phyloP scores from a whole-genome alignment of 2,797 vertebrate species.

The Sciurus vulgaris region DNA sequence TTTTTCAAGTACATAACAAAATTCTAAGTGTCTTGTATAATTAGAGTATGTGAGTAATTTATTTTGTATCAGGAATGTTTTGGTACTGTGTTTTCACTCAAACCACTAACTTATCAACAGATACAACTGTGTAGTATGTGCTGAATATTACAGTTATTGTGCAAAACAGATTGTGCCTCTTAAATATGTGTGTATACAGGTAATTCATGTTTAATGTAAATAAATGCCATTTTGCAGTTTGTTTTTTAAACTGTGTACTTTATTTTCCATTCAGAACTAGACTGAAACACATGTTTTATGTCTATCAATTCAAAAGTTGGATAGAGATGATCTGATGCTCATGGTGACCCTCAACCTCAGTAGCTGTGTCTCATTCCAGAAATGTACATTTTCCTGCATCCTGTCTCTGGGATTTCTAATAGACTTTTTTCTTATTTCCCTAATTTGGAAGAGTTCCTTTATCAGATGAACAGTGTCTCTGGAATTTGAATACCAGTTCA shows the following conservation, averaged over 20 bases:
- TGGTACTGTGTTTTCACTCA: conserved; percentile 80
- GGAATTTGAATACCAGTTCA: neutral
- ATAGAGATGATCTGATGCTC: neutral
- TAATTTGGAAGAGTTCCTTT: neutral
- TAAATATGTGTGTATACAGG: conserved; percentile 61
- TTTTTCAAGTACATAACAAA: conserved; percentile 62
- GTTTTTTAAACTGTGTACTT: conserved; percentile 67
- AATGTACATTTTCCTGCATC: neutral
- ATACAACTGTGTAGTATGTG: conserved; percentile 56
- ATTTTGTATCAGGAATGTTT: conserved; percentile 81
- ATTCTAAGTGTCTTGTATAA: conserved; percentile 63
- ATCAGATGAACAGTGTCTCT: neutral
- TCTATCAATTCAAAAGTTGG: neutral
- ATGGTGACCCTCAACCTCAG: neutral
- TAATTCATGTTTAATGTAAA: conserved; percentile 76
- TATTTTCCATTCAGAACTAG: conserved; percentile 30
- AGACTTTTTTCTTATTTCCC: neutral
- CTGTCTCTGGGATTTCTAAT: neutral
- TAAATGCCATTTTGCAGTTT: conserved; percentile 76
- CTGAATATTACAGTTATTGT: conserved; percentile 62
- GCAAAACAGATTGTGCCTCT: conserved; percentile 75
- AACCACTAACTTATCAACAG: conserved; percentile 57
- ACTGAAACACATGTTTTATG: conserved; percentile 1
- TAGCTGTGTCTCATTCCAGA: neutral
- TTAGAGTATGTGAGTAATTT: conserved; percentile 82